Conservation (phyloP, 2,888 invertebrate genomes). For the Smittia sp. region DNA sequence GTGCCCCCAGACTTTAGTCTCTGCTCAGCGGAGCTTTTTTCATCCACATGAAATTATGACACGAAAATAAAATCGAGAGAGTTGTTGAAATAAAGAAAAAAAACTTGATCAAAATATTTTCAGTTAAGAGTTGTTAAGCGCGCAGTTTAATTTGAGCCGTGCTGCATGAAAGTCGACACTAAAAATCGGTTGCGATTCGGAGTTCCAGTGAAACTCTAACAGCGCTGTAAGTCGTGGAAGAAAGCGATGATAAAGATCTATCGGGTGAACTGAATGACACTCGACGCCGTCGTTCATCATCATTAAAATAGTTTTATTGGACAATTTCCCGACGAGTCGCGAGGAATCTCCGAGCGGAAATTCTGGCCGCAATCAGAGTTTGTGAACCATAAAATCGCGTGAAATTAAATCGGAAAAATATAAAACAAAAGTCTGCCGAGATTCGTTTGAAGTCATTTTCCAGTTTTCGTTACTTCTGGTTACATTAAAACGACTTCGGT, state of each 20-base stretch:
- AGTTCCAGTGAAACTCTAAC: background rate
- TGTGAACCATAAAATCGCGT: slow-evolving; percentile 6
- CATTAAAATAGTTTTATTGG: background rate
- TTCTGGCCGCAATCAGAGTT: background rate
- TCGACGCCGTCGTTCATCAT: background rate
- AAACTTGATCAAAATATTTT: slow-evolving; percentile 30
- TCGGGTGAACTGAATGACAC: background rate
- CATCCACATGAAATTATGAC: background rate
- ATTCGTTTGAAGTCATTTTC: background rate
- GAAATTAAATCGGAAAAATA: background rate
- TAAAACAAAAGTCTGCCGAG: background rate
- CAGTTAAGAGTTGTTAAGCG: slow-evolving; percentile 32
- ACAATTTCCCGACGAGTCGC: background rate
- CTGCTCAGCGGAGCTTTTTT: slow-evolving; percentile 11
- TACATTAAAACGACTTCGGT: background rate
- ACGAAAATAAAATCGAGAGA: slow-evolving; percentile 22
- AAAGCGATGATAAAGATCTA: background rate
- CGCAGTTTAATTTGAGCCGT: slow-evolving; percentile 40
- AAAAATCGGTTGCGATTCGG: slow-evolving; percentile 12
- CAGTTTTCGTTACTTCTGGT: slow-evolving; percentile 17
- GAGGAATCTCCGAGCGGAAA: background rate
- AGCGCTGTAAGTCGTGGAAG: background rate
- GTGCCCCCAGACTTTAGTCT: background rate
- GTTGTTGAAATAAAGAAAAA: background rate
- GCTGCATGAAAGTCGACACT: slow-evolving; percentile 38